A percentile compares a stretch with the other conserved stretches of the same genome.
These are phyloP conservation scores for Vireo griseus DNA, from an alignment of 2,797 vertebrate genomes.

Conservation along the genomic window DNA sequence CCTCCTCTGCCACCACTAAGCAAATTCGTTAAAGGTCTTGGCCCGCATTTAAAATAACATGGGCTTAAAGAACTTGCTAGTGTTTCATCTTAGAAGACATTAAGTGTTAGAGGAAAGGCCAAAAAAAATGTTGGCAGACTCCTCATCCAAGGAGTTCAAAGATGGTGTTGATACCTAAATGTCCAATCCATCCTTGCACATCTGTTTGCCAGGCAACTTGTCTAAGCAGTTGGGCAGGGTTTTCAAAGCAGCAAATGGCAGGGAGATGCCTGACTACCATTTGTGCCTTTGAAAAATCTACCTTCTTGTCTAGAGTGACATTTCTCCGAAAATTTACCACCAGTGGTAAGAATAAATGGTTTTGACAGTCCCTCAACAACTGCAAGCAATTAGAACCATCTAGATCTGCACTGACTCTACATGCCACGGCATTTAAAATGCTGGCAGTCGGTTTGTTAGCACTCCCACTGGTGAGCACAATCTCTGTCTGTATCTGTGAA, in stretches of 20 bases:
- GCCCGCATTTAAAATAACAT: constrained; percentile 75
- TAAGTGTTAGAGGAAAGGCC: constrained; percentile 43
- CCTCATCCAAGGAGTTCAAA: constrained; percentile 68
- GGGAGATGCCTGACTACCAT: neutral
- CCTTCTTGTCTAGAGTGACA: neutral
- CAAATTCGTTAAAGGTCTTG: constrained; percentile 73
- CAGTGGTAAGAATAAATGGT: constrained; percentile 18
- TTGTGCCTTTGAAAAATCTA: constrained; percentile 44
- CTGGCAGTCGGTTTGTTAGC: constrained; percentile 17
- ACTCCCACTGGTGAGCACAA: constrained; percentile 6
- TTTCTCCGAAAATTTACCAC: neutral
- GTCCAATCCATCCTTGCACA: constrained; percentile 38
- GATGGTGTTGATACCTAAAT: constrained; percentile 56
- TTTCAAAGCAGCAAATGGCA: constrained; percentile 44
- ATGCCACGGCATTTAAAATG: neutral
- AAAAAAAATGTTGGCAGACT: constrained; percentile 57
- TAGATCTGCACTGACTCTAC: constrained; percentile 6
- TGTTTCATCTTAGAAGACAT: constrained; percentile 72
- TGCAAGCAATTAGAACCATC: constrained; percentile 53
- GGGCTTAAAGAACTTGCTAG: constrained; percentile 68
- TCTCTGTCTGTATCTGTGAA: constrained; percentile 42
- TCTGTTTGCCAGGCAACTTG: constrained; percentile 40
- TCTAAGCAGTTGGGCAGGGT: neutral
- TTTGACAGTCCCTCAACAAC: constrained; percentile 32
- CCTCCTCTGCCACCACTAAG: constrained; percentile 69